Percentiles rank a stretch among this genome's conserved stretches.
Conservation (phyloP, 2,113 vertebrate species). For the Gopherus flavomarginatus region DNA sequence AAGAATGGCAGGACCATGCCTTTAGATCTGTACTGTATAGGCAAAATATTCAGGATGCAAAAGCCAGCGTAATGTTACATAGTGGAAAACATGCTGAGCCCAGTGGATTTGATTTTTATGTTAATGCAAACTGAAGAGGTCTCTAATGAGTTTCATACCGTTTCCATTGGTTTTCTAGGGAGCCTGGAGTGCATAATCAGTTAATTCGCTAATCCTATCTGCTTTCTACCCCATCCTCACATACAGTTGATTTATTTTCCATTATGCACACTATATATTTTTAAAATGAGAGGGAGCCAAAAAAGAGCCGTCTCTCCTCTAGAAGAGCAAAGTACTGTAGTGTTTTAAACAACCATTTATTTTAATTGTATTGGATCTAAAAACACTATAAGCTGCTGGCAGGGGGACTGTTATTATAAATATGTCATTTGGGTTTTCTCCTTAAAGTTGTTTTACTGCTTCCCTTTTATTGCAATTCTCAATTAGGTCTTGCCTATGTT, state of each 20-base stretch:
- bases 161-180: neutral
- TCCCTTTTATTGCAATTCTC: neutral
- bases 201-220: neutral
- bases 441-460: neutral
- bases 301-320: neutral
- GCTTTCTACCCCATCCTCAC: neutral
- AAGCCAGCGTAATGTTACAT: rapidly evolving
- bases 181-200: neutral
- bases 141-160: neutral
- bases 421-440: neutral
- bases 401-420: neutral
- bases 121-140: neutral
- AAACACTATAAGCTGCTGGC: neutral
- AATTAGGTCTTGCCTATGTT: neutral
- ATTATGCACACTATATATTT: neutral
- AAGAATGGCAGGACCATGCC: neutral
- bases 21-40: neutral
- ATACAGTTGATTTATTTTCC: neutral
- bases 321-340: neutral
- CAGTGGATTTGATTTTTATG: neutral
- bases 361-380: neutral
- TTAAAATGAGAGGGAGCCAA: neutral
- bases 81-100: neutral
- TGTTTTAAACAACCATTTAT: neutral
- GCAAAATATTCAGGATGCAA: neutral